Percentiles rank a stretch among this genome's conserved stretches.
These are phyloP conservation scores for Pocota personata DNA, from an alignment of 2,888 invertebrate genomes.

Conservation along the genomic window DNA sequence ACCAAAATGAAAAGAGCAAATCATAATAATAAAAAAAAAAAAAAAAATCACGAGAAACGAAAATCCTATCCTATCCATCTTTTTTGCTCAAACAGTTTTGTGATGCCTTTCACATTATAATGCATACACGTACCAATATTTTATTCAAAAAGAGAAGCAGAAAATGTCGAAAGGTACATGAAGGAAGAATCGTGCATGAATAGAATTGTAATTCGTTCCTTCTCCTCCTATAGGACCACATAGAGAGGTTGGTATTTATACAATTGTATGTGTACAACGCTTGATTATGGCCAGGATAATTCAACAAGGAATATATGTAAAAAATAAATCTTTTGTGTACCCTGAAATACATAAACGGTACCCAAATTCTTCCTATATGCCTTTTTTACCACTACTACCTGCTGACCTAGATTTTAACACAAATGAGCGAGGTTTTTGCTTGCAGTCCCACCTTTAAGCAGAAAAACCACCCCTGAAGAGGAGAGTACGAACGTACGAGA, in stretches of 20 bases:
- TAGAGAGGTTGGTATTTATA: neutral
- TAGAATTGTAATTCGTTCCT: neutral
- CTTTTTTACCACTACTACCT: neutral
- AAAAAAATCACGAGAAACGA: neutral
- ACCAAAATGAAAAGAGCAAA: slow-evolving; percentile 3
- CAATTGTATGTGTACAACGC: neutral
- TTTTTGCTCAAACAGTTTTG: neutral
- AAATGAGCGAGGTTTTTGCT: neutral
- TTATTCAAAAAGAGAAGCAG: neutral
- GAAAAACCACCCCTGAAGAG: neutral
- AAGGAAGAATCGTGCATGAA: neutral
- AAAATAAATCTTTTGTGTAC: neutral
- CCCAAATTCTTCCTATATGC: neutral
- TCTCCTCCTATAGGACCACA: neutral
- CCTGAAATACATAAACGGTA: neutral
- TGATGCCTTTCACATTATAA: neutral
- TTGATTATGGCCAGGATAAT: slow-evolving; percentile 25
- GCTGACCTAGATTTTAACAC: slow-evolving; percentile 11
- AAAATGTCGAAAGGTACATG: neutral
- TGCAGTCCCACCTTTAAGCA: neutral
- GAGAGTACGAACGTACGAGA: too few species aligned
- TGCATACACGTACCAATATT: neutral
- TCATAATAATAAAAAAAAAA: too few species aligned
- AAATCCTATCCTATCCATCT: neutral
- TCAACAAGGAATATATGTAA: slow-evolving; percentile 11